These are phyloP conservation scores for Danio choprae DNA, from an alignment of 2,797 vertebrate genomes.

Conservation along the genomic window DNA sequence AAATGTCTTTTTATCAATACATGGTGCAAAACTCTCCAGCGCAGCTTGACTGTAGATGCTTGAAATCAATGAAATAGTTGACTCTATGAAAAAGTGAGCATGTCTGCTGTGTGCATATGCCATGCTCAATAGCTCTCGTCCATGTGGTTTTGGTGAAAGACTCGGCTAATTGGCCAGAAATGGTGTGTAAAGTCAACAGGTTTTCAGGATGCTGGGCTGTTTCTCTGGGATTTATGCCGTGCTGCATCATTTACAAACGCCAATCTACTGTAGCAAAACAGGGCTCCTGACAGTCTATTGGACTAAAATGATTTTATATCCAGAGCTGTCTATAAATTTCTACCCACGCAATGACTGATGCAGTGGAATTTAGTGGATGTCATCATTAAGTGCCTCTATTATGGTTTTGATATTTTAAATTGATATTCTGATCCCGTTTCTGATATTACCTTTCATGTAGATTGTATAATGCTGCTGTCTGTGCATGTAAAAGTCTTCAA, in stretches of 20 bases:
- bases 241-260: slow-evolving; percentile 53
- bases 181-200: slow-evolving; percentile 58
- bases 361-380: not conserved
- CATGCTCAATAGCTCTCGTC: slow-evolving; percentile 48
- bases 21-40: not conserved
- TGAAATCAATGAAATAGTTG: slow-evolving; percentile 6
- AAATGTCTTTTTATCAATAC: not conserved
- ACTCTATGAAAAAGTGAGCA: not conserved
- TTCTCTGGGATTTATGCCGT: slow-evolving; percentile 48
- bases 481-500: no score
- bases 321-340: not conserved
- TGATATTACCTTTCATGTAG: no score
- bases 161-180: slow-evolving; percentile 51
- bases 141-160: slow-evolving; percentile 39
- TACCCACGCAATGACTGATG: not conserved
- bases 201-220: slow-evolving; percentile 53
- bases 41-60: not conserved
- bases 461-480: no score
- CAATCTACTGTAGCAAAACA: slow-evolving; percentile 43
- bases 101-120: slow-evolving; percentile 43
- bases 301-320: slow-evolving; percentile 42
- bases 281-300: slow-evolving; percentile 56
- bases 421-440: no score
- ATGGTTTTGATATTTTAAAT: no score
- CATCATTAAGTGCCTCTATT: not conserved